phyloP scores from a whole-genome alignment of 2,888 invertebrate species.

The Drosophila niveifrons region DNA sequence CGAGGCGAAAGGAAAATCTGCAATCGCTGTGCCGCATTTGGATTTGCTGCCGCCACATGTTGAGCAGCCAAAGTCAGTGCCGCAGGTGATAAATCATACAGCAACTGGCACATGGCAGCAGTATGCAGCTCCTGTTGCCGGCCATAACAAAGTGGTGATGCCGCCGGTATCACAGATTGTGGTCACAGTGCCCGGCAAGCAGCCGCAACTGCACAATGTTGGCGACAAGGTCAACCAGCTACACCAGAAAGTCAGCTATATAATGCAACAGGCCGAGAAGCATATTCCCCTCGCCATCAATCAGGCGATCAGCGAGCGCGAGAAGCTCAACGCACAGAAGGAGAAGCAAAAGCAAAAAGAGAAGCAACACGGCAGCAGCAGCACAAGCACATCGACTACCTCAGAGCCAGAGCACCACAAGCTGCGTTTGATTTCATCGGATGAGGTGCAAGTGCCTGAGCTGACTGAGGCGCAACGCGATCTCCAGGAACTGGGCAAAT shows the following conservation, averaged over 20 bases:
- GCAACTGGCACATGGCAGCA: slow-evolving; percentile 41
- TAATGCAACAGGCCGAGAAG: slow-evolving; percentile 70
- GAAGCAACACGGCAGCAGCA: background rate
- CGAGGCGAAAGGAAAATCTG: slow-evolving; percentile 35
- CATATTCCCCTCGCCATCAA: slow-evolving; percentile 67
- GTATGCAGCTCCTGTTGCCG: slow-evolving; percentile 30
- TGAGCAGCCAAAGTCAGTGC: slow-evolving; percentile 47
- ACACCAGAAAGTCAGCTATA: slow-evolving; percentile 57
- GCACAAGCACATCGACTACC: slow-evolving; percentile 4
- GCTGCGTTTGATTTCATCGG: slow-evolving; percentile 39
- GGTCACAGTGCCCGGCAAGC: slow-evolving; percentile 48
- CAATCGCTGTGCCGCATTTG: slow-evolving; percentile 47
- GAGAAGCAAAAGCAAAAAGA: slow-evolving; percentile 16
- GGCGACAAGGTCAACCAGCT: slow-evolving; percentile 65
- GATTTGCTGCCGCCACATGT: slow-evolving; percentile 64
- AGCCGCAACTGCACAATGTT: slow-evolving; percentile 50
- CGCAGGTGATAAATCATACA: slow-evolving; percentile 68
- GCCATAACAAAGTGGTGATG: slow-evolving; percentile 59
- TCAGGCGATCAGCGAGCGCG: slow-evolving; percentile 58
- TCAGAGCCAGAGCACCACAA: slow-evolving; percentile 6
- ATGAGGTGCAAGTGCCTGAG: slow-evolving; percentile 51
- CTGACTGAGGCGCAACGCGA: slow-evolving; percentile 52
- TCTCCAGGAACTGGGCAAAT: slow-evolving; percentile 60
- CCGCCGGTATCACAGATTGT: slow-evolving; percentile 62
- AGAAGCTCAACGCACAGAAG: slow-evolving; percentile 36